Percentiles rank a stretch among this genome's conserved stretches.
Conservation (phyloP, 2,888 invertebrate genomes). For the Nymphalis polychloros region DNA sequence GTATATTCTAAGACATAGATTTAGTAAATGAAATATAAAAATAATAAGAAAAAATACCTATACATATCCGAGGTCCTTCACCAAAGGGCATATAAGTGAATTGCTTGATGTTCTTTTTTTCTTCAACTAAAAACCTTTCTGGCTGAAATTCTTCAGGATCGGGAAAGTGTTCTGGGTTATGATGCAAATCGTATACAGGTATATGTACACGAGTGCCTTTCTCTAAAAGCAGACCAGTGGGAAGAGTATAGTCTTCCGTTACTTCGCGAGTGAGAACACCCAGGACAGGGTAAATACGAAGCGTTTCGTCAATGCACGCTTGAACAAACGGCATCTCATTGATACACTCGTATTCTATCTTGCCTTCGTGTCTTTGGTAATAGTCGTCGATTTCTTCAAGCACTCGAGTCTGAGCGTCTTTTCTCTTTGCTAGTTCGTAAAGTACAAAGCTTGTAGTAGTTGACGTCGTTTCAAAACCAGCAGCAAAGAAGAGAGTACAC, state of each 20-base stretch:
- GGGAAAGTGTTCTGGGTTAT: slow-evolving; percentile 50
- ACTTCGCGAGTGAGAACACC: slow-evolving; percentile 50
- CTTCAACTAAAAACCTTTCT: slow-evolving; percentile 53
- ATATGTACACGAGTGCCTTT: slow-evolving; percentile 53
- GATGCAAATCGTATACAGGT: slow-evolving; percentile 54
- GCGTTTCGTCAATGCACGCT: slow-evolving; percentile 54
- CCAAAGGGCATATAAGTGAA: slow-evolving; percentile 58
- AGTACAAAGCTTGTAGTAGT: slow-evolving; percentile 48
- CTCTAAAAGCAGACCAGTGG: slow-evolving; percentile 51
- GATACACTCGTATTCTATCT: slow-evolving; percentile 51
- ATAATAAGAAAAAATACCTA: slow-evolving; percentile 48
- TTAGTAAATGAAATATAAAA: not conserved
- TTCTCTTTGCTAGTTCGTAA: slow-evolving; percentile 54
- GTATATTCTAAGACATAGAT: too few species aligned
- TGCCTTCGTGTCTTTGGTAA: slow-evolving; percentile 41
- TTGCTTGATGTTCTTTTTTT: slow-evolving; percentile 46
- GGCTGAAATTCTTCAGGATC: slow-evolving; percentile 54
- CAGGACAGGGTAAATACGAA: slow-evolving; percentile 54
- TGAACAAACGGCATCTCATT: slow-evolving; percentile 54
- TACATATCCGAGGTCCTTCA: slow-evolving; percentile 56
- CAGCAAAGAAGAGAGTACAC: slow-evolving; percentile 70
- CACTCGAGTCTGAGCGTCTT: slow-evolving; percentile 42
- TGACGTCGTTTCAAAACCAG: slow-evolving; percentile 60
- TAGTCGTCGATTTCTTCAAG: slow-evolving; percentile 52
- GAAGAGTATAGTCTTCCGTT: slow-evolving; percentile 53